A percentile compares a stretch with the other conserved stretches of the same genome.
These are phyloP conservation scores for Sarcophilus harrisii DNA, from an alignment of 2,797 vertebrate genomes.

Conservation along the genomic window DNA sequence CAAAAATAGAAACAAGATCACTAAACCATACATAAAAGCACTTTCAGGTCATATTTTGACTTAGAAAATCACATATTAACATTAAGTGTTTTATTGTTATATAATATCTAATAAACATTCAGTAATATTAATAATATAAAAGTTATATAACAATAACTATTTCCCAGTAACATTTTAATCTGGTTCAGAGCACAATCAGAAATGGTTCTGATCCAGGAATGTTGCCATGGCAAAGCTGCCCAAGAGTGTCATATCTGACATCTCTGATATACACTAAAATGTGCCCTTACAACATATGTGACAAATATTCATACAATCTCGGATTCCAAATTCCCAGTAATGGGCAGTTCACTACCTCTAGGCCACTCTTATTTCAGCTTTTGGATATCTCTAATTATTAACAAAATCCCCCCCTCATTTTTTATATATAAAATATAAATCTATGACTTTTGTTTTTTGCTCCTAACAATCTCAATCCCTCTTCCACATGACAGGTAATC, in stretches of 20 bases:
- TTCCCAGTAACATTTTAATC: background rate
- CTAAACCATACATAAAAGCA: background rate
- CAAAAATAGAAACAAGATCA: background rate
- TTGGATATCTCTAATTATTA: background rate
- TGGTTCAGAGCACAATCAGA: background rate
- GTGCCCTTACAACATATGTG: background rate
- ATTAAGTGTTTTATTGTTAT: background rate
- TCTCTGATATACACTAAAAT: background rate
- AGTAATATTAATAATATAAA: no score
- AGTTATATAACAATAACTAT: background rate
- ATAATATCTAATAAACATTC: no score
- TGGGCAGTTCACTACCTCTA: background rate
- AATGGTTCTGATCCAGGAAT: background rate
- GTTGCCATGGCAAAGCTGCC: background rate
- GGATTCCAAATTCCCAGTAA: background rate
- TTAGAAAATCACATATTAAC: background rate
- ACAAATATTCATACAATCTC: background rate
- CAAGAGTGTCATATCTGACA: background rate
- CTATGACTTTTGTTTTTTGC: background rate
- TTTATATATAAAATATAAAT: background rate
- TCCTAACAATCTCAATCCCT: background rate
- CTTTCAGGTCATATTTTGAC: background rate
- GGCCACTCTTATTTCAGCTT: background rate
- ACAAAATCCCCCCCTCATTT: background rate
- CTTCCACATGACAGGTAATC: background rate